Conservation (phyloP, 2,113 vertebrate genomes). For the Oryctolagus cuniculus region mOryCun1.1 NC_091437.1:42384501-42385000, state of each 20-base stretch:
- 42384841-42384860: conserved; percentile 44
- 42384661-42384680: neutral
- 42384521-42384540: neutral
- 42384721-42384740: neutral
- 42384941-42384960: neutral
- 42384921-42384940: neutral
- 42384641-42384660: neutral
- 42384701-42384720: neutral
- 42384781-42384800: conserved; percentile 2
- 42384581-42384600: conserved; percentile 60
- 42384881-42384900: neutral
- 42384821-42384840: neutral
- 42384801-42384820: neutral
- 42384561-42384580: neutral
- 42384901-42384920: neutral
- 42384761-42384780: conserved; percentile 15
- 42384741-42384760: conserved; percentile 1
- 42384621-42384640: conserved; percentile 35
- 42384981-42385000: neutral
- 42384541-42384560: neutral
- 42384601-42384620: conserved; percentile 1
- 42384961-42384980: neutral
- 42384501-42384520: neutral
- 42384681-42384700: neutral
- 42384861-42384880: conserved; percentile 24